Evolutionary conservation across 2,113 vertebrate species (phyloP).

Genomic region (Serilophus lunatus): DNA sequence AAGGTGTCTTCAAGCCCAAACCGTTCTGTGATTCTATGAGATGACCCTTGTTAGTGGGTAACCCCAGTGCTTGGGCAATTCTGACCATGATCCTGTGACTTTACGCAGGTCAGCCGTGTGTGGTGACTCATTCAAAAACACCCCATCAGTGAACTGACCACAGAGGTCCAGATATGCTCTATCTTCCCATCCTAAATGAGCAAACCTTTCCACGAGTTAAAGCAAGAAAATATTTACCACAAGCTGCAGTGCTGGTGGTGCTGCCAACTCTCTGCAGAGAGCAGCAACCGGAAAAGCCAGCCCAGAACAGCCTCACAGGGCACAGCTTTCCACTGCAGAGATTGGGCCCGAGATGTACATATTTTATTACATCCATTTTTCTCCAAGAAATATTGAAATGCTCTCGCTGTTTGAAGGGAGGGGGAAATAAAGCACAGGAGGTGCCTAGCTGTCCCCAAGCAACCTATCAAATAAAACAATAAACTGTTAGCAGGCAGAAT

Average conservation of each 20-base stretch:
- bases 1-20: not conserved
- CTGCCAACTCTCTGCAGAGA: not conserved
- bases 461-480: slow-evolving; percentile 46
- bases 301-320: not conserved
- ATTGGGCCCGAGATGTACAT: not conserved
- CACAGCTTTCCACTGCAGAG: not conserved
- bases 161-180: not conserved
- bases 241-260: rapidly evolving
- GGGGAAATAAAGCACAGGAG: not conserved
- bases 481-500: slow-evolving; percentile 25
- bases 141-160: not conserved
- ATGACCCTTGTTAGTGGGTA: not conserved
- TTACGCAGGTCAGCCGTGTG: not conserved
- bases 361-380: slow-evolving; percentile 59
- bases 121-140: not conserved
- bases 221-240: not conserved
- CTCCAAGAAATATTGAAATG: slow-evolving; percentile 58
- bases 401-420: not conserved
- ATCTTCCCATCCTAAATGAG: not conserved
- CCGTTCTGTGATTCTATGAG: not conserved
- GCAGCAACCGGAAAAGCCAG: not conserved
- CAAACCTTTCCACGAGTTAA: not conserved
- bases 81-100: not conserved
- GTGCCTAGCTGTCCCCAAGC: slow-evolving; percentile 26
- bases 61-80: not conserved